Base-by-base conservation (phyloP, 2,888 invertebrate species). In the Leptopilina drosophilae region DNA sequence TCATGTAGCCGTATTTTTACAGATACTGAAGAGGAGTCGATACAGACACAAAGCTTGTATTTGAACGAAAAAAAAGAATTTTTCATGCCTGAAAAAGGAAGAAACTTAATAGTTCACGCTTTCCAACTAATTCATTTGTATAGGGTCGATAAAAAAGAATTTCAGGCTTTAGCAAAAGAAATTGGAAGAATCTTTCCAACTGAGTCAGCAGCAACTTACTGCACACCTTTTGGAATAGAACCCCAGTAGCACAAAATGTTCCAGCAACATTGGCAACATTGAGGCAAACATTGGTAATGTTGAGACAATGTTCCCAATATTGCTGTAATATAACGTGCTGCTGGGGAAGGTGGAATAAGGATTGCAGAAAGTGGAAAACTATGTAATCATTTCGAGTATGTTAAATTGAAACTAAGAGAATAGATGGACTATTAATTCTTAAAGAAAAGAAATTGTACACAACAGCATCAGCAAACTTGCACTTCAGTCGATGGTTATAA, bases 131-230 rank as follows among this genome's bases (percentile, higher is more conserved):
- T 42, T 42, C 2, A 42, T 46, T 26, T 26, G 26, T 12, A 11
- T 46, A 66, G 66, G 15, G 42, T 66, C 9, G 66, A 66, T 46
- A 66, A 66, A 46, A n/a, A n/a, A 42, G 66, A 66, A 33, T 66
- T 66, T 9, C 15, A 42, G 15, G 9, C 15, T 66, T 4, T 66
- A 12, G 66, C 65, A 8, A 40, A 33, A 8, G 33, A 65, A 66
- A 66, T 66, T 15, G 66, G 46, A 15, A 66, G 66, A 15, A 66
- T 66, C 46, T 66, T 66, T 66, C 66, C 66, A 4, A 66, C 66
- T 9, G 66, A 66, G 15, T 15, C 42, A 46, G 66, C 42, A 4
- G 66, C 46, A 7, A 66, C 66, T 7, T 66, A 66, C 15, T 66
- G 46, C 15, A 66, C 42, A 46, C 6, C 40, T 46, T 66, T 66